These are phyloP conservation scores for Petroica traversi DNA, from an alignment of 2,113 vertebrate genomes.

Conservation along the genomic window DNA sequence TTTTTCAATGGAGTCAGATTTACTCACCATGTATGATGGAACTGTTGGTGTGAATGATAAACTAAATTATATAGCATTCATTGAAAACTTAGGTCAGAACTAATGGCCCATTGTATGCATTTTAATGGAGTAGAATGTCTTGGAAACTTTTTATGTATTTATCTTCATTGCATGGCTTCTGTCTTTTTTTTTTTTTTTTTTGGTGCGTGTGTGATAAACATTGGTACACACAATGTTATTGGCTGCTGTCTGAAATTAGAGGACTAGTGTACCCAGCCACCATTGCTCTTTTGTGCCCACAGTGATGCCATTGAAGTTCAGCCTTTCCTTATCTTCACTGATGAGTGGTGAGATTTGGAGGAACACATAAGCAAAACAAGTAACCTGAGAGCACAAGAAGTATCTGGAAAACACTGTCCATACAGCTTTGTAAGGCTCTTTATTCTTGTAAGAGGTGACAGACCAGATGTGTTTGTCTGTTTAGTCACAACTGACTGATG, in stretches of 20 bases:
- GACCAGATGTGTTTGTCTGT: background rate
- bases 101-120: background rate
- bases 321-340: background rate
- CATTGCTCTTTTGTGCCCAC: background rate
- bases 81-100: background rate
- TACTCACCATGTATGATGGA: accelerated
- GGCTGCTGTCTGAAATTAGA: background rate
- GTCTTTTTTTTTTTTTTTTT: background rate
- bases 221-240: background rate
- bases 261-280: background rate
- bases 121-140: background rate
- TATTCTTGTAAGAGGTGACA: background rate
- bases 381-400: background rate
- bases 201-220: too few species aligned
- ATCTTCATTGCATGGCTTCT: background rate
- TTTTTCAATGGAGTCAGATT: background rate
- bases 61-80: background rate
- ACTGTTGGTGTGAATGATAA: background rate
- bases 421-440: accelerated
- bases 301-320: background rate
- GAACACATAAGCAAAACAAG: background rate
- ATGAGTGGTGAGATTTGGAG: background rate
- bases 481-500: background rate
- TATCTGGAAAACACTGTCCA: background rate
- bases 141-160: background rate